Evolutionary conservation across 2,888 invertebrate species (phyloP).

Genomic region (Acanthococcus lagerstroemiae): DNA sequence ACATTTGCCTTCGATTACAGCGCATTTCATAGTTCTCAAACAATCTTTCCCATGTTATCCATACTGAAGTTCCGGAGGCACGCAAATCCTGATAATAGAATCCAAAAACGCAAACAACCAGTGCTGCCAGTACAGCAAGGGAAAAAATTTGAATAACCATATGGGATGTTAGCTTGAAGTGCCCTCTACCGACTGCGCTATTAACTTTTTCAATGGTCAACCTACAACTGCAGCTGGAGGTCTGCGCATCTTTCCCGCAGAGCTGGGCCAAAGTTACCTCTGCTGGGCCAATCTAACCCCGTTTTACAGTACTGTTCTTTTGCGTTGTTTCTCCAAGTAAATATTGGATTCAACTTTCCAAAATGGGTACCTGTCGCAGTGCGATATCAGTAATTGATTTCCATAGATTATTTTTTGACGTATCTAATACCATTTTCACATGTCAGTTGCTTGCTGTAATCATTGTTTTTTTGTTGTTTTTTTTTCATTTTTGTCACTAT

Average conservation of each 20-base stretch:
- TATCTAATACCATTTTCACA: no score
- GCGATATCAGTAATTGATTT: no score
- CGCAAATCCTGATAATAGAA: neutral
- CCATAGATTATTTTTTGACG: no score
- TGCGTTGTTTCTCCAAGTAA: no score
- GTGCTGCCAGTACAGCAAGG: neutral
- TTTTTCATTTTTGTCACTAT: no score
- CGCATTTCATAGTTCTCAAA: neutral
- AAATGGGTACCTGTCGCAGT: no score
- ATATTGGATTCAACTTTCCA: no score
- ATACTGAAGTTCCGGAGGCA: neutral
- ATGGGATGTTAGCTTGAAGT: neutral
- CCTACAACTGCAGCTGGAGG: neutral
- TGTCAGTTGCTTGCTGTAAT: no score
- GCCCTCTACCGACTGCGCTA: neutral
- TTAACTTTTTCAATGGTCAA: neutral
- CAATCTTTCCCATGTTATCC: neutral
- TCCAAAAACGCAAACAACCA: neutral
- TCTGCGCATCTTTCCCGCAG: neutral
- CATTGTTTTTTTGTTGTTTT: no score
- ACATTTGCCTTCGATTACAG: neutral
- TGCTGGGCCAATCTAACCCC: neutral
- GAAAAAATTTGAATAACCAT: neutral
- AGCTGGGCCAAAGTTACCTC: constrained; percentile 1
- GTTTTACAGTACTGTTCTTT: no score